These are phyloP conservation scores for Pyrrhosoma nymphula DNA, from an alignment of 2,888 invertebrate species.

Conservation along the genomic window DNA sequence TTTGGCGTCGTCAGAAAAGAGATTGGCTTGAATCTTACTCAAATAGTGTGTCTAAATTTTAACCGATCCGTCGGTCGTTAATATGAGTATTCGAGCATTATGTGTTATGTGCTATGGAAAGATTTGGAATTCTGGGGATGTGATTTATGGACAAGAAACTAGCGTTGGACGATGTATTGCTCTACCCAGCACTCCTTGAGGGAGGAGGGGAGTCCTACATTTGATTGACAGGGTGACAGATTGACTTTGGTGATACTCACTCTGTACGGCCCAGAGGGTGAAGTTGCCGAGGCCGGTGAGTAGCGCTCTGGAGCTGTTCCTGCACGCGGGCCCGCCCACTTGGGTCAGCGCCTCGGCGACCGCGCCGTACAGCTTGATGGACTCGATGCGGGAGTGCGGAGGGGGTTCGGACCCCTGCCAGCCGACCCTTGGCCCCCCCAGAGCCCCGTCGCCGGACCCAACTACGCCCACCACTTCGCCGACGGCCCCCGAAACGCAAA, in stretches of 20 bases:
- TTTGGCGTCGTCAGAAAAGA: no score
- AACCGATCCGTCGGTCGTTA: no score
- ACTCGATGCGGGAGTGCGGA: not conserved
- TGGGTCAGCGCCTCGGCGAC: not conserved
- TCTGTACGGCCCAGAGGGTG: conserved; percentile 70
- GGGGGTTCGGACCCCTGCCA: not conserved
- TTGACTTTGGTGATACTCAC: conserved; percentile 60
- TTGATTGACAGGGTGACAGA: no score
- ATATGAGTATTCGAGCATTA: no score
- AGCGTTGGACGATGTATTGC: no score
- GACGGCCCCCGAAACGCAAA: not conserved
- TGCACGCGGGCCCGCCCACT: conserved; percentile 52
- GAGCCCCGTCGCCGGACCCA: not conserved
- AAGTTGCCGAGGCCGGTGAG: conserved; percentile 69
- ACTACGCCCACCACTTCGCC: not conserved
- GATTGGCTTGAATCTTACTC: no score
- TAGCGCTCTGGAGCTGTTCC: conserved; percentile 68
- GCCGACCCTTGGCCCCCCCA: not conserved
- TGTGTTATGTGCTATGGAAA: no score
- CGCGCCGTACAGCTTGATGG: not conserved
- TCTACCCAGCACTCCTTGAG: no score
- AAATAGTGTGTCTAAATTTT: no score
- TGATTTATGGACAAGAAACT: no score
- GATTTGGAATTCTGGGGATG: no score
- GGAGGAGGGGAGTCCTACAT: no score